A percentile compares a stretch with the other conserved stretches of the same genome.
Conservation (phyloP, 2,113 vertebrate genomes). For the Elaphurus davidianus region DNA sequence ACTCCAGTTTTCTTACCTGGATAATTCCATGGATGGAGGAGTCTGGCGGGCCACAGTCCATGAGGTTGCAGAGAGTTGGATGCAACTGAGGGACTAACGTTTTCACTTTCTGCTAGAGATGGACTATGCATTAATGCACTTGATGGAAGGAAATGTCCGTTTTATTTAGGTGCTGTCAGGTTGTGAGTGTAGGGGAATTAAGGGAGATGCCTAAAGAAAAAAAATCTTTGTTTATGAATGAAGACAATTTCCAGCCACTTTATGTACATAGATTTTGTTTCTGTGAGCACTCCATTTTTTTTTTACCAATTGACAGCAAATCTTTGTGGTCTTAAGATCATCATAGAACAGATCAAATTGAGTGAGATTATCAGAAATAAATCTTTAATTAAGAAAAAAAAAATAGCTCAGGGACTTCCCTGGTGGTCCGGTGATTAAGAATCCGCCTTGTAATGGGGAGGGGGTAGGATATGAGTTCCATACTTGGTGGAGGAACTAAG, state of each 20-base stretch:
- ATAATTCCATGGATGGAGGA: background rate
- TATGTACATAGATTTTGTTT: background rate
- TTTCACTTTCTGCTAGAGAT: background rate
- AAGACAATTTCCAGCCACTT: background rate
- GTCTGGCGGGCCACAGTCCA: background rate
- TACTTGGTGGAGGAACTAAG: background rate
- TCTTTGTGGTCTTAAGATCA: background rate
- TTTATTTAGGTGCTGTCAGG: background rate
- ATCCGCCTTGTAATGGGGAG: background rate
- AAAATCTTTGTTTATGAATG: background rate
- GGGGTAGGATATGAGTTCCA: background rate
- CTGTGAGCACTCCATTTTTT: background rate
- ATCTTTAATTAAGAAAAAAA: background rate
- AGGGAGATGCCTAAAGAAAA: background rate
- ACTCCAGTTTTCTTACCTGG: background rate
- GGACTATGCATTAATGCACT: background rate
- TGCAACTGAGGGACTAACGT: background rate
- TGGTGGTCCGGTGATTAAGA: background rate
- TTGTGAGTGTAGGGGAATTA: background rate
- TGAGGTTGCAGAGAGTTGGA: background rate
- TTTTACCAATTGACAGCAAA: background rate
- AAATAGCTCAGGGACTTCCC: background rate
- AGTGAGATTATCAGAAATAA: background rate
- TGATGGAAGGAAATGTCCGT: background rate
- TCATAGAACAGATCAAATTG: background rate